These are phyloP conservation scores for Porphyrio hochstetteri DNA, from an alignment of 2,113 vertebrate species.

Conservation along the genomic window DNA sequence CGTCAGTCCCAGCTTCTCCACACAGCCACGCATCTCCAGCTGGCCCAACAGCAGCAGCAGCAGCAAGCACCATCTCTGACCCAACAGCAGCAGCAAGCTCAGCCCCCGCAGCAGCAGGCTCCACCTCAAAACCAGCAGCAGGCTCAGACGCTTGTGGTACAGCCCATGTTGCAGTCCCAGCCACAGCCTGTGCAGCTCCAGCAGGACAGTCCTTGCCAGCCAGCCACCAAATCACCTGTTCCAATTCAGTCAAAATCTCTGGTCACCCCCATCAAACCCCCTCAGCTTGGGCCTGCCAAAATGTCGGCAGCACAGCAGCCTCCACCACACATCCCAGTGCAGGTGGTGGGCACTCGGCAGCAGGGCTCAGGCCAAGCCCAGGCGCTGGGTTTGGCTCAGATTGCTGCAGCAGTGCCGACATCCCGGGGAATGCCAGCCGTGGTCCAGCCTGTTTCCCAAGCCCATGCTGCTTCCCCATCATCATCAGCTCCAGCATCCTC, in stretches of 20 bases:
- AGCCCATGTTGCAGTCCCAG: constrained; percentile 90
- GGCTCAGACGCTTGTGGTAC: constrained; percentile 94
- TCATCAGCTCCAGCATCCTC: constrained; percentile 57
- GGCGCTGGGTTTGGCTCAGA: constrained; percentile 86
- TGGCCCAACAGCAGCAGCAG: constrained; percentile 84
- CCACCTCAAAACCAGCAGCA: constrained; percentile 70
- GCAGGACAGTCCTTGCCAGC: constrained; percentile 67
- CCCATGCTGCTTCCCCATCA: constrained; percentile 70
- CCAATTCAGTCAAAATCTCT: constrained; percentile 91
- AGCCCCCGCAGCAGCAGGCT: constrained; percentile 67
- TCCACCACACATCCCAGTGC: constrained; percentile 91
- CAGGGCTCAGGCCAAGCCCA: constrained; percentile 85
- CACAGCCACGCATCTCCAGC: constrained; percentile 84
- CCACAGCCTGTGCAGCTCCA: constrained; percentile 70
- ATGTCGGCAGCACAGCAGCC: constrained; percentile 74
- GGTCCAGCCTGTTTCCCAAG: constrained; percentile 73
- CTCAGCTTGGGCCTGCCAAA: constrained; percentile 75
- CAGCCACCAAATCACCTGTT: constrained; percentile 79
- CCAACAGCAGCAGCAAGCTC: constrained; percentile 78
- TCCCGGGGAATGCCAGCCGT: constrained; percentile 74
- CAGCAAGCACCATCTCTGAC: constrained; percentile 61
- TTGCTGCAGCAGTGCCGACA: constrained; percentile 68
- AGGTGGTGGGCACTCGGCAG: constrained; percentile 93
- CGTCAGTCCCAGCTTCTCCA: constrained; percentile 92
- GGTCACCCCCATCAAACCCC: constrained; percentile 78